A percentile compares a stretch with the other conserved stretches of the same genome.
These are phyloP conservation scores for Platycnemis pennipes DNA, from an alignment of 2,888 invertebrate species.

Conservation along the genomic window DNA sequence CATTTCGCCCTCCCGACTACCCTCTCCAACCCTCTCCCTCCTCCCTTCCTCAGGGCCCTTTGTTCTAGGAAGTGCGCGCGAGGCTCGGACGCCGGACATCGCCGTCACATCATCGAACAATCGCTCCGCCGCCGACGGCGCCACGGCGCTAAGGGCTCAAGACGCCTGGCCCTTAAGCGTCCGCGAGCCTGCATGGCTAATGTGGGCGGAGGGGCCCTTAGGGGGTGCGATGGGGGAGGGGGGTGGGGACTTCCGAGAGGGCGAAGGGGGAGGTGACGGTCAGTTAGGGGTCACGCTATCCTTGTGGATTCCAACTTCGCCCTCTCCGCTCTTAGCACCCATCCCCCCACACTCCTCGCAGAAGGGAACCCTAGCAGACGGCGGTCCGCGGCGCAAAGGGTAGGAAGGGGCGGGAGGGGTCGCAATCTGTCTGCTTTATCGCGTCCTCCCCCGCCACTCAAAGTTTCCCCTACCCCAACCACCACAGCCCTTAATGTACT, in stretches of 20 bases:
- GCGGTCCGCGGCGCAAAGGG: too few species aligned
- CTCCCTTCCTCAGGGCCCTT: too few species aligned
- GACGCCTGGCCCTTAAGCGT: not conserved
- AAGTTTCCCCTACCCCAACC: too few species aligned
- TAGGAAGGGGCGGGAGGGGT: not conserved
- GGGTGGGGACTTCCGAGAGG: not conserved
- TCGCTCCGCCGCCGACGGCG: not conserved
- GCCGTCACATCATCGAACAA: slow-evolving; percentile 24
- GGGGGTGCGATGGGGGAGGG: not conserved
- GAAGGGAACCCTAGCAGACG: too few species aligned
- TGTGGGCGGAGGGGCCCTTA: not conserved
- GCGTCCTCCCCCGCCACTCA: not conserved
- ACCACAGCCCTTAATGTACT: not conserved
- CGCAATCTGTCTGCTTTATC: slow-evolving; percentile 25
- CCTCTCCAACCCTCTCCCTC: not conserved
- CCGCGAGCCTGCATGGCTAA: not conserved
- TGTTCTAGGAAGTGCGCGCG: not conserved
- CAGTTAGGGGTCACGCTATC: slow-evolving; percentile 35
- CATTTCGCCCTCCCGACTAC: not conserved
- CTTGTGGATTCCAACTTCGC: slow-evolving; percentile 17
- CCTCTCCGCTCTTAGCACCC: not conserved
- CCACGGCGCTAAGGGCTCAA: not conserved
- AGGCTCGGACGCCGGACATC: not conserved
- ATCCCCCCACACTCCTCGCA: too few species aligned
- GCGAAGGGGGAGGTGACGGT: not conserved